These are phyloP conservation scores for Zelostemma sp. DNA, from an alignment of 1,140 invertebrate species.

Conservation along the genomic window DNA sequence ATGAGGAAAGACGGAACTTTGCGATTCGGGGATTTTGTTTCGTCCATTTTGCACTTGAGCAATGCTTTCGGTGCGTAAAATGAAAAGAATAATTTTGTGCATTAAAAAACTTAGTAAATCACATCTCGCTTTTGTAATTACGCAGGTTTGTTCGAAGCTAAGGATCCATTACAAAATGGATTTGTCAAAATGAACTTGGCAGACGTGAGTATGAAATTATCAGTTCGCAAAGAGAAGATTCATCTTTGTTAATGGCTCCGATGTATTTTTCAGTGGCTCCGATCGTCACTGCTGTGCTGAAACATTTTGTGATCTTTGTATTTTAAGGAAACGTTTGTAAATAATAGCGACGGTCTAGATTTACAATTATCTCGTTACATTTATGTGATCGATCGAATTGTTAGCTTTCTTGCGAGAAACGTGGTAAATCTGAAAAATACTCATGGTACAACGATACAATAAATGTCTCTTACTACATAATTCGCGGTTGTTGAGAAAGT, in stretches of 20 bases:
- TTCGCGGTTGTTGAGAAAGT: too few species aligned
- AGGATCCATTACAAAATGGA: conserved; percentile 86
- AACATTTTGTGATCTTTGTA: conserved; percentile 29
- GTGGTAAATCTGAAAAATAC: too few species aligned
- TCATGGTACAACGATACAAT: too few species aligned
- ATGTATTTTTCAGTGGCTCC: conserved; percentile 80
- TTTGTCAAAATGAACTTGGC: conserved; percentile 83
- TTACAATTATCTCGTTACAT: not conserved
- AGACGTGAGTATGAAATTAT: conserved; percentile 74
- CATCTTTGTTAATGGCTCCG: conserved; percentile 3
- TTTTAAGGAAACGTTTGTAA: conserved; percentile 55
- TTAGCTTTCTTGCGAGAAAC: not conserved
- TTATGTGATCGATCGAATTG: not conserved
- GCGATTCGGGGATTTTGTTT: conserved; percentile 93
- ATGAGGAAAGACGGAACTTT: conserved; percentile 94
- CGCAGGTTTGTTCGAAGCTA: conserved; percentile 85
- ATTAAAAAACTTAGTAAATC: too few species aligned
- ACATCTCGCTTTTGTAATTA: too few species aligned
- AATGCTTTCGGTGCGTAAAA: conserved; percentile 85
- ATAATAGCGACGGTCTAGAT: conserved; percentile 39
- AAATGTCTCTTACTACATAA: too few species aligned
- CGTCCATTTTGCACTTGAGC: conserved; percentile 88
- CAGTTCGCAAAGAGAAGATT: conserved; percentile 12
- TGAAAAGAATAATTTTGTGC: conserved; percentile 6
- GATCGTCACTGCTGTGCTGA: conserved; percentile 81